Base-by-base conservation (phyloP, 2,113 vertebrate species). In the Ophthalmolycus amberensis region DNA sequence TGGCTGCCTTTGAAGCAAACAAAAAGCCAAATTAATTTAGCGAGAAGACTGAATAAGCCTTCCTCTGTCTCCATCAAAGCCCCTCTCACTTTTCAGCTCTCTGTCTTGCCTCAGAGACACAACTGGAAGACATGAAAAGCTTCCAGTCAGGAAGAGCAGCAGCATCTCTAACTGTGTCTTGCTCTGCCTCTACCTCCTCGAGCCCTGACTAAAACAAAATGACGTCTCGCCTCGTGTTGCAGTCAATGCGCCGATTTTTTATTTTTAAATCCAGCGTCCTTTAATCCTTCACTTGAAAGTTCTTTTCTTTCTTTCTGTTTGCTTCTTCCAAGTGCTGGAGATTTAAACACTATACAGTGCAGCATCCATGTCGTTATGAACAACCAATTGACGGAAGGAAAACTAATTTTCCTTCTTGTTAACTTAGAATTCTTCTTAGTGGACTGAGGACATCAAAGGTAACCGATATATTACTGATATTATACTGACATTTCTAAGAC, bases 171-270 rank as follows among this genome's bases (percentile, higher is more conserved):
- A 75, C 71, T 46, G 60, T 48, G 67, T 68, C 84, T 75, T 56
- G 75, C 59, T 66, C 56, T 37, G 60, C 75, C 59, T 90, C 60
- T 69, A 72, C 58, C 37, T 79, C 44, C 62, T 75, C 79, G 65
- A 83, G 89, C 83, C 86, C 46, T 34, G 52, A 88, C 84, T 86
- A 82, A 91, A 90, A 90, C 83, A 84, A 87, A 85, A 91, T 82
- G 87, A 89, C 84, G 50, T 77, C 81, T 89, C 54, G 80, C 64
- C 77, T 73, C 72, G 71, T 75, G 80, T 67, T 56, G 74, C 75
- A 92, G 83, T 65, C 84, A 50, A 48, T 6, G 25, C 42, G 71
- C 60, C 22, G 48, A 32, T 71, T 83, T 68, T 56, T 67, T 40
- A 12, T 85, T 73, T 68, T 67, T 71, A 66, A 82, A 88, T 72